These are phyloP conservation scores for Leuciscus idus DNA, from an alignment of 2,113 vertebrate species.

Conservation along the genomic window DNA sequence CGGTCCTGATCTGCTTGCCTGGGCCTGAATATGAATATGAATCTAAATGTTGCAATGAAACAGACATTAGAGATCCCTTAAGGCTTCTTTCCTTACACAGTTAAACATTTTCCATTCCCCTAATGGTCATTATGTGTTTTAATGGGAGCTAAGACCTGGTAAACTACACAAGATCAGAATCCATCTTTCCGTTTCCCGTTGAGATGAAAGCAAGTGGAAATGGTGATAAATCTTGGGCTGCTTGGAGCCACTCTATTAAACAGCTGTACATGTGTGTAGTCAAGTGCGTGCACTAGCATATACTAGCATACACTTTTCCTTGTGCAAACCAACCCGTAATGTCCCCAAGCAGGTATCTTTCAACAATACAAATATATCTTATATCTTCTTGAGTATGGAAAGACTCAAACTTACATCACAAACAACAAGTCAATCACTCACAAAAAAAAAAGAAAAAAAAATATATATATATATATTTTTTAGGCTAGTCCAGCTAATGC, in stretches of 20 bases:
- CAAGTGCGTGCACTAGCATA: not conserved
- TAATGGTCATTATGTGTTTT: conserved; percentile 39
- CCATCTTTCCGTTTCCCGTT: conserved; percentile 40
- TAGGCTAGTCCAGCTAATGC: not conserved
- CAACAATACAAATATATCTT: no score
- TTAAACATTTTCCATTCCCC: conserved; percentile 6
- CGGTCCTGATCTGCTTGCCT: not conserved
- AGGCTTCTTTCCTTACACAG: not conserved
- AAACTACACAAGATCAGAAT: conserved; percentile 37
- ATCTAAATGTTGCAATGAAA: conserved; percentile 10
- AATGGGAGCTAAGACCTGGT: not conserved
- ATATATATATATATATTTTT: no score
- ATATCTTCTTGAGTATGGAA: no score
- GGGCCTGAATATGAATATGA: not conserved
- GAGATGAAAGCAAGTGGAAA: conserved; percentile 48
- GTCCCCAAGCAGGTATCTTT: no score
- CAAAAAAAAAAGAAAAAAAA: no score
- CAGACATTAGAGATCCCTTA: not conserved
- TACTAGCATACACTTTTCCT: not conserved
- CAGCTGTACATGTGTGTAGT: not conserved
- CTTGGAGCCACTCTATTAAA: conserved; percentile 23
- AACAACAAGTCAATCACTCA: not conserved
- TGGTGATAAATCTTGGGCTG: not conserved
- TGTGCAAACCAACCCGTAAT: not conserved
- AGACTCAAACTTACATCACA: not conserved